Evolutionary conservation across 2,113 vertebrate genomes (phyloP), one percentile per base, ranked within the genome.

Genomic region (Myrmecobius fasciatus): DNA sequence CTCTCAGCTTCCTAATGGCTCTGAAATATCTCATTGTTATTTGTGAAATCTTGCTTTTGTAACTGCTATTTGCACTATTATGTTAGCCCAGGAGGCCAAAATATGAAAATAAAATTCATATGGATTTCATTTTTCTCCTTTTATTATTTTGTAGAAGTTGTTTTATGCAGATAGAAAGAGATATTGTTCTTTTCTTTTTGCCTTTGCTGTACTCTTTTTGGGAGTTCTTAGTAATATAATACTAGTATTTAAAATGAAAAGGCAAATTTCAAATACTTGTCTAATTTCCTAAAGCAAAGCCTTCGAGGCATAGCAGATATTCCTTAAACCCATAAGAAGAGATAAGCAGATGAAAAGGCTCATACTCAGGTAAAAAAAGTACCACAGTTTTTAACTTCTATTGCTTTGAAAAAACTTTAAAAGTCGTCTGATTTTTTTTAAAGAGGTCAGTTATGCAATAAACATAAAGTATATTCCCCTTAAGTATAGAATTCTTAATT

Each of bases 211-310:
- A 1, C 4, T 97, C 56, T 24, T 96, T 95, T 96, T 91, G 53
- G 96, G 96, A 97, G 90, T 96, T 94, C 52, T 93, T 93, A 95
- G 24, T 93, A 47, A 97, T 96, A 95, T 97, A 98, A 91, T 67
- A 52, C 1, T 91, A 53, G 1, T 92, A 53, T 95, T 97, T 96
- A 95, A 93, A 96, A 93, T 91, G 47, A 95, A 96, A 96, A 96
- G 48, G 60, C 95, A 3, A 28, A 0, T 94, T 93, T 75, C 31
- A 94, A 93, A 53, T 36, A 8, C 36, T 96, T 88, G 43, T 96
- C 91, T 96, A 95, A 97, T 97, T 97, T 97, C 52, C 90, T 94
- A 95, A 93, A 95, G 28, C 2, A 97, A 97, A 98, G 92, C 31
- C 91, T 96, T 96, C 96, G 96, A 93, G 54, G 36, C 75, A 94